Conservation (phyloP, 1,140 invertebrate species). For the Pomacea maculata region DNA sequence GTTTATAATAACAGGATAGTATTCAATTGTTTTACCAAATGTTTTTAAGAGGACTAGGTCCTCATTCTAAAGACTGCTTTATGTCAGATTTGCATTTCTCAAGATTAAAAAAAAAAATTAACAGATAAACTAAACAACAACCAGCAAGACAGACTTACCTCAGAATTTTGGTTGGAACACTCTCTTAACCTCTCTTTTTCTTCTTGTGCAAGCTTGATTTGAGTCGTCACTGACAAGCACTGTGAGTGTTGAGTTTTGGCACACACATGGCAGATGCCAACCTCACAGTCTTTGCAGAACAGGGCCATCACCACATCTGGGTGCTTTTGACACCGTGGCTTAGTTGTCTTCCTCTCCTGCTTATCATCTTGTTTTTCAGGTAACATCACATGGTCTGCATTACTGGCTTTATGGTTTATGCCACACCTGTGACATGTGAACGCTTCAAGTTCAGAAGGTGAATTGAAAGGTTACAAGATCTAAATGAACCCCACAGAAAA, state of each 20-base stretch:
- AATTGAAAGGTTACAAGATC: too few relatives aligned
- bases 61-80: too few relatives aligned
- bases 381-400: constrained; percentile 3
- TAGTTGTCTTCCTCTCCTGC: background rate
- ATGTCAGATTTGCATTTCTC: too few relatives aligned
- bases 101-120: too few relatives aligned
- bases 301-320: background rate
- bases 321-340: background rate
- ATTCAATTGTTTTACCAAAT: too few relatives aligned
- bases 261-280: constrained; percentile 3
- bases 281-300: constrained; percentile 20
- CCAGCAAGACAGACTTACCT: too few relatives aligned
- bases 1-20: too few relatives aligned
- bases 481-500: too few relatives aligned
- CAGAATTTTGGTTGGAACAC: background rate
- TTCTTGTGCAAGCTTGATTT: background rate
- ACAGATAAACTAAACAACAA: too few relatives aligned
- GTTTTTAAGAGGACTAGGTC: too few relatives aligned
- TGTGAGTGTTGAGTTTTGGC: background rate
- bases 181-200: background rate
- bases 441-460: too few relatives aligned
- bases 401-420: background rate
- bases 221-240: background rate
- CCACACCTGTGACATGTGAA: constrained; percentile 2
- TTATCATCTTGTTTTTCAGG: background rate